Base-by-base conservation (phyloP, 2,888 invertebrate genomes). In the Helicoverpa assulta region DNA sequence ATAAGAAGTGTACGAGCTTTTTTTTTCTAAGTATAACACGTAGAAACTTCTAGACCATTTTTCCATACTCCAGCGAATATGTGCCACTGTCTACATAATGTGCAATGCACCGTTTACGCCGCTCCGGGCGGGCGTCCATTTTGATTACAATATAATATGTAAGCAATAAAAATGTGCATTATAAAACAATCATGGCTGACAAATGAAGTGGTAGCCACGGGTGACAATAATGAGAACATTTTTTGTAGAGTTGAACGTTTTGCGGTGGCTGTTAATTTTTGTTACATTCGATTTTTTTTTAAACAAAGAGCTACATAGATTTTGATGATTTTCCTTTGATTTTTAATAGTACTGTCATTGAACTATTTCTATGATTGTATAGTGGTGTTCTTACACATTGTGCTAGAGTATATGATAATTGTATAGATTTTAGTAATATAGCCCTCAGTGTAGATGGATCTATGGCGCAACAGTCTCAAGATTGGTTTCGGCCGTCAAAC, bases 131-230 rank as follows among this genome's bases (percentile, higher is more conserved):
- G 73, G 55, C 77, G 16, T 68, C 18, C 58, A 51, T 61, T 67
- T 57, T 77, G 67, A 73, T 73, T 74, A 76, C 66, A 74, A 74
- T 75, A 75, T 76, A 76, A 76, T 80, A 70, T 56, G 61, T 58
- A 63, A 58, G 77, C 65, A 61, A 85, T 82, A 86, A 87, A 82
- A 82, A 81, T 82, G 71, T 43, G 68, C 84, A 89, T 89, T 89
- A 88, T 80, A 88, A 88, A 85, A 85, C 84, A 87, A 89, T 88
- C 87, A 85, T 70, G 77, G 76, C 70, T 62, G 83, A 70, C 83
- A 85, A 85, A 82, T 83, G 83, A 76, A 76, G 57, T 64, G 76
- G 79, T 73, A 73, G 79, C 73, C 68, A 51, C 74, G 63, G 62
- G 56, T 75, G 68, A 70, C 63, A 56, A 60, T 84, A 82, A 85